Base-by-base conservation (phyloP, 2,113 vertebrate species). In the Cervus canadensis region DNA sequence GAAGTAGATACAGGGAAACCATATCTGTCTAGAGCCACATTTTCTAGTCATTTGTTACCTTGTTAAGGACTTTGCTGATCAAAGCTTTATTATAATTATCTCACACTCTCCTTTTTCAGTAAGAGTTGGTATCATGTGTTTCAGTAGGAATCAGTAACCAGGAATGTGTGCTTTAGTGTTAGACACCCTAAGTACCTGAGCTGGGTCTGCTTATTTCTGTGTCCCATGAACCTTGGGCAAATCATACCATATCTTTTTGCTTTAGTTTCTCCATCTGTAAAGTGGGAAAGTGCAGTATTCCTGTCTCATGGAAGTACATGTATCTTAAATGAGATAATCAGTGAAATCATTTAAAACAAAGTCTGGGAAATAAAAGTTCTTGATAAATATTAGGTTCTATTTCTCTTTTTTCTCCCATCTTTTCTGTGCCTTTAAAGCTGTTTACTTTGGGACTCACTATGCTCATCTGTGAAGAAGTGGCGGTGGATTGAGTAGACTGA, bases 231-330 rank as follows among this genome's bases (percentile, higher is more conserved):
- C 33, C 30, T 50, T 59, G 45, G 11, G 14, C 25, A 78, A n/a
- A 13, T 36, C 25, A 30, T 0, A 57, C 50, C 23, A 7, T 16
- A 4, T 74, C 30, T 86, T 50, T 81, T 89, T 36, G 25, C 12
- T 3, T 84, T 50, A 2, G 2, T 82, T 45, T 93, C 25, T 64
- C 11, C n/a, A 17, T 62, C 56, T 84, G 56, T 83, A 43, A 86
- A 81, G 30, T 56, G 93, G 50, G 25, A 28, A 48, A 17, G 13
- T 74, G 7, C 14, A 12, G 28, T 26, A 26, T 40, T 95, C 91
- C n/a, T 36, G 40, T 48, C 67, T 7, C 3, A 0, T 15, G 8
- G 40, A 50, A 21, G n/a, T 16, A 26, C 1, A 0, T 23, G 23
- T 40, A 13, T 15, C 7, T 57, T 45, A 59, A 48, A 17, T 59